Evolutionary conservation across 2,888 invertebrate species (phyloP), one percentile per base, ranked within the genome.

Genomic region (Sarcophaga variegata): DNA sequence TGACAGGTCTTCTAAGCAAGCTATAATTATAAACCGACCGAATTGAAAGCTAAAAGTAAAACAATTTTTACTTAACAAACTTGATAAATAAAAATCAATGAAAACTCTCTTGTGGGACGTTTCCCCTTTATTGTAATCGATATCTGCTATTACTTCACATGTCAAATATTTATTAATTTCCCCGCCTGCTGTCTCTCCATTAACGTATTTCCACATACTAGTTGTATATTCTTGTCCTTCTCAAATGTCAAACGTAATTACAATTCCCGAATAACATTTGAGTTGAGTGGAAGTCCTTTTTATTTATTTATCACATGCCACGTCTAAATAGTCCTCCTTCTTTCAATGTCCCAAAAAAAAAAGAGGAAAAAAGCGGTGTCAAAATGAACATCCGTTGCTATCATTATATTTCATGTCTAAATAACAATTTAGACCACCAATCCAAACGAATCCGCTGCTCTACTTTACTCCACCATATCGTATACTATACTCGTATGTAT

Each of bases 331-430:
- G 14, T 71, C 37, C 59, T 54, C n/a, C 8, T 5, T n/a, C 17
- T 17, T 54, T 49, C 3, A 14, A 49, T 49, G 4, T 49, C 11
- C 12, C 3, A 54, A 12, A 37, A 37, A 37, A 37, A 37, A 8
- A 37, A 10, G 8, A 37, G 8, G 37, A 37, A 37, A 14, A 54
- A 60, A 62, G n/a, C 20, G 27, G 60, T 62, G 14, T 47, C 60
- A 60, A 74, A 81, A 74, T 47, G 49, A 20, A 47, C 67, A 74
- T 81, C 67, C 66, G 27, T 45, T 77, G 37, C 54, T 71, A 5
- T 17, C 70, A 71, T 59, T 54, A 71, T 71, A 71, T 54, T 71
- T 71, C 25, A 37, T 72, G 64, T 45, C 59, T 59, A 80, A 64
- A 66, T 59, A 66, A 64, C 22, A 49, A 49, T 49, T 49, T 14